These are phyloP conservation scores for Poecile montanus DNA, from an alignment of 2,797 vertebrate genomes.

Conservation along the genomic window DNA sequence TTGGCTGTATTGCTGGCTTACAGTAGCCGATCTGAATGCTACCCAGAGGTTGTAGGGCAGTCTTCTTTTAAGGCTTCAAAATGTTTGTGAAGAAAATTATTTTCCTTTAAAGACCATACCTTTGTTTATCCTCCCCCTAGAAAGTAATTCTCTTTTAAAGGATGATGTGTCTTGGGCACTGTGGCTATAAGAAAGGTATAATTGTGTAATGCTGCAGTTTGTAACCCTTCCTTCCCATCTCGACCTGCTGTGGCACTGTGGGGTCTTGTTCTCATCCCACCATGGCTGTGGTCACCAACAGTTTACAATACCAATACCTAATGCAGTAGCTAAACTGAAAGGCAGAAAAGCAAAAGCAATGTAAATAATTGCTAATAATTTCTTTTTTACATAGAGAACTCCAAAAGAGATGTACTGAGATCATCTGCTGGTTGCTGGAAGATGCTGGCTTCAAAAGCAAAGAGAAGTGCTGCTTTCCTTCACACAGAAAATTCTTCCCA, in stretches of 20 bases:
- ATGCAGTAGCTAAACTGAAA: neutral
- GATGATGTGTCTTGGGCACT: neutral
- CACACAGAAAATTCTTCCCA: neutral
- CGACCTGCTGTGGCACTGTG: accelerated
- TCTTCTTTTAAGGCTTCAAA: neutral
- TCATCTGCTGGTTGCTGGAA: neutral
- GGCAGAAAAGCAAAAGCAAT: neutral
- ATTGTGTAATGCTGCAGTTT: neutral
- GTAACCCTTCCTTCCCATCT: neutral
- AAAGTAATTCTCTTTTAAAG: neutral
- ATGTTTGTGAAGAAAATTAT: neutral
- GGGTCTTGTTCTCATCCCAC: neutral
- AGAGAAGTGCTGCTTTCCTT: neutral
- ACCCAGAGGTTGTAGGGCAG: neutral
- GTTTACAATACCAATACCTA: neutral
- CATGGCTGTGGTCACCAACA: neutral
- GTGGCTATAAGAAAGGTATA: neutral
- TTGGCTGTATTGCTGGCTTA: neutral
- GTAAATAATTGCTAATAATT: neutral
- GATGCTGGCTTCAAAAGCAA: neutral
- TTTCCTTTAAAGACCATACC: neutral
- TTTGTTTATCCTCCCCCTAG: neutral
- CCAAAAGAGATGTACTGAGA: neutral
- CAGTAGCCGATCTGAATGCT: neutral
- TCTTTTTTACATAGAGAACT: neutral